Base-by-base conservation (phyloP, 2,113 vertebrate species). In the Platycercus adscitus region DNA sequence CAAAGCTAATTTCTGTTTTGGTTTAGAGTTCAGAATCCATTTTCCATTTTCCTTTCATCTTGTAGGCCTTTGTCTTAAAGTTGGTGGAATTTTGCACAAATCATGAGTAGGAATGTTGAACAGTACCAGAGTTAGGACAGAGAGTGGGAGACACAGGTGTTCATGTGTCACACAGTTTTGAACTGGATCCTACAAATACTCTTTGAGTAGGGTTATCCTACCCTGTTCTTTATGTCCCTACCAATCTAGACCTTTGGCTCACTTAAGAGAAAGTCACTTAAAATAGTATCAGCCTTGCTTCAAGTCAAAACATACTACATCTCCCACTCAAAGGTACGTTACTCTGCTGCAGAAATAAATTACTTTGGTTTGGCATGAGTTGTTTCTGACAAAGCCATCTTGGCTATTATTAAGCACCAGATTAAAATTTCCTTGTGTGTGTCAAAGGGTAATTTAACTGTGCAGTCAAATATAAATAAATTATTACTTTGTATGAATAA, bases 401-500 rank as follows among this genome's bases (percentile, higher is more conserved):
- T 84, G 65, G 70, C 56, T 93, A 15, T 97, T 95, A 95, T 96
- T 95, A 95, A 95, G 93, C 81, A 96, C 93, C 77, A 16, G 81
- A 87, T 93, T 95, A 92, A 95, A 86, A 89, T 75, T 92, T 84
- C 29, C 69, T 84, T 92, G 61, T 87, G 81, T 73, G 55, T 92
- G 91, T 92, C 73, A 76, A 89, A 93, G 95, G 73, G 70, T 92
- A 95, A 95, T 97, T 96, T 95, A 91, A 70, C 73, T 96, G 94
- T 92, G 91, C 94, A 96, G 81, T 91, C 69, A 93, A 79, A 87
- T 87, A 93, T 91, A 96, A 92, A 81, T 92, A 93, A 87, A 47
- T 96, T 77, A 88, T 90, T 93, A 55, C 75, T 83, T 81, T 66
- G n/a, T 88, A 58, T n/a, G 75, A 73, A 21, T 66, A 90, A 78